Evolutionary conservation across 53 echinoderm and acorn worm species (phyloP), one percentile per base, ranked within the genome.

Genomic region (Patiria pectinifera): DNA sequence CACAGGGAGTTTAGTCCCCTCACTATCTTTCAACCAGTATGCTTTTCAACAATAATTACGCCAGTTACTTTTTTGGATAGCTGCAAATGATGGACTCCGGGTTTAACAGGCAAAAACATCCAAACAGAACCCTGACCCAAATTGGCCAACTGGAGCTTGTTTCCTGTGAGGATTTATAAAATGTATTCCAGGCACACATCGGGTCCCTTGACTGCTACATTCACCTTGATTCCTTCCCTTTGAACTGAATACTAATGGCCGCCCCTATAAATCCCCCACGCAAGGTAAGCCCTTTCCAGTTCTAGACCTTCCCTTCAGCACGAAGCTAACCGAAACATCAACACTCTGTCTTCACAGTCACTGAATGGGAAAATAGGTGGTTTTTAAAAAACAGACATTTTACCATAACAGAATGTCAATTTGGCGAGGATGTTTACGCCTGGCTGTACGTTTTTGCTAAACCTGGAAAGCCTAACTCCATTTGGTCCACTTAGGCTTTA

Each of bases 371-470:
- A 26, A 26, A 76, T 76, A 1, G 8, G 12, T 6, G 21, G 79
- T 46, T 46, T 79, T 66, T 66, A 15, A 16, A 79, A 2, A 2
- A 53, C 44, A 1, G 4, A 79, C 79, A 46, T 79, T 79, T 45
- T 85, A 63, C 66, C 2, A 16, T 18, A 85, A 66, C 66, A 60
- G n/a, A 85, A 85, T 85, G 85, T 85, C 63, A 85, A 69, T 63
- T 85, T 69, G 45, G 45, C 66, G 45, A 85, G 59, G 85, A 85
- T 66, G 85, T 85, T 85, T 15, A 66, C 8, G n/a, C 74, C 85
- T 35, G 35, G 59, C 22, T 26, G 63, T 66, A 66, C 66, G 3
- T 66, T 70, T 85, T 85, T 70, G 43, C 66, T 84, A 63, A 62
- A 9, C 59, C 85, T 66, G 63, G 45, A 70, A 60, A n/a, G n/a